Evolutionary conservation across 2,888 invertebrate genomes (phyloP).

Genomic region (Tachina lurida): DNA sequence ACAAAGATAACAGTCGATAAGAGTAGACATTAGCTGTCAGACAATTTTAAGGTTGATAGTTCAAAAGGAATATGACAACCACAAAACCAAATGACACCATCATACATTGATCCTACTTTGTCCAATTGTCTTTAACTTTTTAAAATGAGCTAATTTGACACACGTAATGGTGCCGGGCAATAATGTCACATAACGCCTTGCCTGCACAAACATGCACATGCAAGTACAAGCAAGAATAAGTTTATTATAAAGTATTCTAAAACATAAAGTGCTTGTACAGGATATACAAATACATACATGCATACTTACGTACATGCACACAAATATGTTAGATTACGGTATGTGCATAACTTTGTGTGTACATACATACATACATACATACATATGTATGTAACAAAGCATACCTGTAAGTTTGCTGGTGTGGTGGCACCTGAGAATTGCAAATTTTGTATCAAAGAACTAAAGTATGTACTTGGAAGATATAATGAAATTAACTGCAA

Average conservation of each 20-base stretch:
- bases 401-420: background rate
- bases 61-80: constrained; percentile 65
- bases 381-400: background rate
- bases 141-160: constrained; percentile 67
- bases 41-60: constrained; percentile 53
- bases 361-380: background rate
- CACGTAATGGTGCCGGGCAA: constrained; percentile 57
- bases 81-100: constrained; percentile 65
- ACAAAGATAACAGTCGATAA: constrained; percentile 46
- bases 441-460: background rate
- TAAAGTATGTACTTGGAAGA: constrained; percentile 2
- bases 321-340: too few relatives aligned
- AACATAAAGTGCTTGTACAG: background rate
- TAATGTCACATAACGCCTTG: constrained; percentile 34
- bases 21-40: constrained; percentile 59
- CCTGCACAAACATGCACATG: background rate
- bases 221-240: background rate
- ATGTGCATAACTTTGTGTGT: background rate
- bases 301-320: background rate
- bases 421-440: constrained; percentile 35
- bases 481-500: constrained; percentile 52
- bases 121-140: constrained; percentile 64
- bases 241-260: constrained; percentile 8
- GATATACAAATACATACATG: background rate
- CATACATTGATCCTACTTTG: constrained; percentile 61